A percentile compares a stretch with the other conserved stretches of the same genome.
Conservation (phyloP, 2,888 invertebrate genomes). For the Zonitis immaculata region DNA sequence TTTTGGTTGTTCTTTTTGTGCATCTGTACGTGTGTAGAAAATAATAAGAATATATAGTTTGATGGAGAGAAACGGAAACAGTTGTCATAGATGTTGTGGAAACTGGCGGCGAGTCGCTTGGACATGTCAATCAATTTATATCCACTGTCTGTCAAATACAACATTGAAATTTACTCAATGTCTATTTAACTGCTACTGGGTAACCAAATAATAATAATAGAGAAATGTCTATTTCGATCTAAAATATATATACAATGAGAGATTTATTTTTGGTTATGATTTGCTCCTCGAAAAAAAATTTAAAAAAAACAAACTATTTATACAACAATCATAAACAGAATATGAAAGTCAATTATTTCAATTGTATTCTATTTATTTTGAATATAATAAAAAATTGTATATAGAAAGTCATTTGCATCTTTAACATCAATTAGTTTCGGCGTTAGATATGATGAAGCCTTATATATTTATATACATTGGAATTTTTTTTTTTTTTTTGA, state of each 20-base stretch:
- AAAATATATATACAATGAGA: background rate
- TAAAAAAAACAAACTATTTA: too few relatives aligned
- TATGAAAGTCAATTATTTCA: background rate
- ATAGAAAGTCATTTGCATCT: background rate
- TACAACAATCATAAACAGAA: too few relatives aligned
- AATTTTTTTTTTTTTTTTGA: too few relatives aligned
- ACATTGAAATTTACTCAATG: conserved; percentile 17
- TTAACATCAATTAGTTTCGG: background rate
- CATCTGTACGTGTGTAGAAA: too few relatives aligned
- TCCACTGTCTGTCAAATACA: conserved; percentile 14
- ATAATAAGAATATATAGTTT: conserved; percentile 13
- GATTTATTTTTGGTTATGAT: background rate
- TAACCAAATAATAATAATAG: background rate
- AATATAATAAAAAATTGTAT: too few relatives aligned
- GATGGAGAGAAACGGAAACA: conserved; percentile 21
- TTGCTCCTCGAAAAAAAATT: too few relatives aligned
- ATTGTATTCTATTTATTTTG: background rate
- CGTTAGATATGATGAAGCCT: conserved; percentile 8
- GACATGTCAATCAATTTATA: conserved; percentile 19
- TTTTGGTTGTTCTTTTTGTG: background rate
- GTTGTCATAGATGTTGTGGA: conserved; percentile 18
- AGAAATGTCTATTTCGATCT: background rate
- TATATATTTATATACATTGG: too few relatives aligned
- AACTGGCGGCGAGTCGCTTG: conserved; percentile 19
- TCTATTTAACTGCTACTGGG: conserved; percentile 15